Percentiles rank a stretch among this genome's conserved stretches.
phyloP scores from a whole-genome alignment of 2,888 invertebrate species.

The Dicyrtomina minuta region DNA sequence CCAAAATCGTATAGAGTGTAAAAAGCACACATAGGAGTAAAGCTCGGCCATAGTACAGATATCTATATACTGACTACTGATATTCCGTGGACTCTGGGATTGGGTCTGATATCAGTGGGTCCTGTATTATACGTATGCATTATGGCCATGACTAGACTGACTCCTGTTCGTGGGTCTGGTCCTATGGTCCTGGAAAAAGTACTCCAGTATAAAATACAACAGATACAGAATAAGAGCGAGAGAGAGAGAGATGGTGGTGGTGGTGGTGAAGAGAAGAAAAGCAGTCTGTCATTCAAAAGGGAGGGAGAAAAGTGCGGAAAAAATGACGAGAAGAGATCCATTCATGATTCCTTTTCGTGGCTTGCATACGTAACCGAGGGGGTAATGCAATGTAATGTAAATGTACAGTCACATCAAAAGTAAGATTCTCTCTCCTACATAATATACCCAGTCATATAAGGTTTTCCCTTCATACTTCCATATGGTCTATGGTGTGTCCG shows the following conservation, averaged over 20 bases:
- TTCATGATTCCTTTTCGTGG: conserved; percentile 38
- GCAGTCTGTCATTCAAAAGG: conserved; percentile 31
- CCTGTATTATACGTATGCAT: too few relatives aligned
- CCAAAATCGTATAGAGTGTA: not conserved
- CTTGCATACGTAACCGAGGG: conserved; percentile 39
- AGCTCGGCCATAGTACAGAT: not conserved
- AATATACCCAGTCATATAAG: too few relatives aligned
- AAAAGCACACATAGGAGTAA: not conserved
- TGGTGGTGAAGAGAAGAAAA: conserved; percentile 27
- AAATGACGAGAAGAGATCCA: conserved; percentile 36
- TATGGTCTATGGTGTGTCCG: too few relatives aligned
- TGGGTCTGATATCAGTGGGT: too few relatives aligned
- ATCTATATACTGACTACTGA: too few relatives aligned
- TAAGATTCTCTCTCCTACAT: conserved; percentile 18
- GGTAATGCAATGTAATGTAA: conserved; percentile 27
- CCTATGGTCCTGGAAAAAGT: not conserved
- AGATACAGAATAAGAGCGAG: not conserved
- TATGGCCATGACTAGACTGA: too few relatives aligned
- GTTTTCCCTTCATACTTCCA: too few relatives aligned
- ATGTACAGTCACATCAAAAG: conserved; percentile 31
- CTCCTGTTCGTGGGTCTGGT: not conserved
- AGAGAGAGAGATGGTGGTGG: conserved; percentile 21
- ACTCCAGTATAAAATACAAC: too few relatives aligned
- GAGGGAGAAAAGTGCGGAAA: conserved; percentile 34
- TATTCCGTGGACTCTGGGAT: too few relatives aligned